These are phyloP conservation scores for Forficula auricularia DNA, from an alignment of 1,140 invertebrate genomes.

Conservation along the genomic window DNA sequence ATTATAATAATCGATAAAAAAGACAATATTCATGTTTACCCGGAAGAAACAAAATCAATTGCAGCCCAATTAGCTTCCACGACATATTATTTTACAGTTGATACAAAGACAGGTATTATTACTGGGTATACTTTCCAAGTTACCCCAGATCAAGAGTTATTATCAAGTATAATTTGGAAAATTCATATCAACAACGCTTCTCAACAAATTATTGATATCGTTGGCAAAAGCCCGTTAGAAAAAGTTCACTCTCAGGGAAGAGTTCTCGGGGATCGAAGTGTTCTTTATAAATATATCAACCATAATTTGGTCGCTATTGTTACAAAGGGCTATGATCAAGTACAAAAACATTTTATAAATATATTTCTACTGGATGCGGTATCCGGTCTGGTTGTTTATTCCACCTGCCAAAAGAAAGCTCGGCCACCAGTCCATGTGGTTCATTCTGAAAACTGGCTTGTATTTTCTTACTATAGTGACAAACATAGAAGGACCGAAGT, in stretches of 20 bases:
- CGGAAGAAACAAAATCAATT: conserved; percentile 32
- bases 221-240: conserved; percentile 56
- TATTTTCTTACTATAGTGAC: conserved; percentile 89
- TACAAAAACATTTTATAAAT: conserved; percentile 58
- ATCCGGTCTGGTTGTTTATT: conserved; percentile 58
- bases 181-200: conserved; percentile 44
- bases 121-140: conserved; percentile 49
- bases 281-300: conserved; percentile 97
- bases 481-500: conserved; percentile 83
- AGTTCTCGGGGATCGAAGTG: conserved; percentile 84
- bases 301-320: conserved; percentile 84
- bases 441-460: conserved; percentile 93
- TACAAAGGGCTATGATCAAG: conserved; percentile 54
- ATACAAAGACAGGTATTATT: conserved; percentile 41
- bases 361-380: conserved; percentile 82
- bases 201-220: conserved; percentile 48
- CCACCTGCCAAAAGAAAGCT: conserved; percentile 58
- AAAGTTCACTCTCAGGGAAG: conserved; percentile 89
- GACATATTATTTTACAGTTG: conserved; percentile 53
- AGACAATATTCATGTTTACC: conserved; percentile 49
- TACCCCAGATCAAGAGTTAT: conserved; percentile 26
- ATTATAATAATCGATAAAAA: conserved; percentile 59
- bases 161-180: conserved; percentile 45
- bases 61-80: conserved; percentile 30
- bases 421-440: conserved; percentile 71